phyloP scores from a whole-genome alignment of 2,113 vertebrate species.

The Thunnus thynnus region DNA sequence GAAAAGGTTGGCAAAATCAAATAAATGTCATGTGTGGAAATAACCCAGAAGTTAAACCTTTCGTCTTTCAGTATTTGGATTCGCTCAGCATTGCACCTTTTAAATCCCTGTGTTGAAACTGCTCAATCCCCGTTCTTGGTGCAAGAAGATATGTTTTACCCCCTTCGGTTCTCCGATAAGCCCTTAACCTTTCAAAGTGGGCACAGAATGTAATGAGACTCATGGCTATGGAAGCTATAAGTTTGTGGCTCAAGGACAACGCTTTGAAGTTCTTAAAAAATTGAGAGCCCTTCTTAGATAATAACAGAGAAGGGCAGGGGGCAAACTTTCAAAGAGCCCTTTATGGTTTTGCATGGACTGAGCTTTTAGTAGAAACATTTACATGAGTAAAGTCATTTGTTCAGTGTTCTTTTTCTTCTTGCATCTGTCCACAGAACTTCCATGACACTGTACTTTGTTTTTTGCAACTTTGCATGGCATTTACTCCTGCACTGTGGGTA shows the following conservation, averaged over 20 bases:
- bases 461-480: too few species aligned
- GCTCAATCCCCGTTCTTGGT: neutral
- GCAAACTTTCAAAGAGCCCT: constrained; percentile 18
- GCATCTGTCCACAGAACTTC: neutral
- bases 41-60: neutral
- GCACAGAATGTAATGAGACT: constrained; percentile 16
- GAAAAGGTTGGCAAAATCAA: neutral
- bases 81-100: neutral
- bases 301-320: neutral
- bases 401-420: neutral
- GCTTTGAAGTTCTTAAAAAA: constrained; percentile 33
- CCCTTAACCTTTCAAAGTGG: constrained; percentile 38
- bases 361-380: constrained; percentile 17
- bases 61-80: neutral
- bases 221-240: constrained; percentile 20
- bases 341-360: neutral
- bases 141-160: constrained; percentile 11
- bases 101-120: neutral
- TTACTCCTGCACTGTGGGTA: too few species aligned
- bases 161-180: constrained; percentile 22
- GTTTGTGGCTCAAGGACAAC: constrained; percentile 33
- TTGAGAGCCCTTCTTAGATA: constrained; percentile 19
- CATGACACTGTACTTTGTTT: neutral
- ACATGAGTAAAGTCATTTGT: neutral
- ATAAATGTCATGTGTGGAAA: neutral